Evolutionary conservation across 2,797 vertebrate genomes (phyloP).

Genomic region (Buceros bicornis): DNA sequence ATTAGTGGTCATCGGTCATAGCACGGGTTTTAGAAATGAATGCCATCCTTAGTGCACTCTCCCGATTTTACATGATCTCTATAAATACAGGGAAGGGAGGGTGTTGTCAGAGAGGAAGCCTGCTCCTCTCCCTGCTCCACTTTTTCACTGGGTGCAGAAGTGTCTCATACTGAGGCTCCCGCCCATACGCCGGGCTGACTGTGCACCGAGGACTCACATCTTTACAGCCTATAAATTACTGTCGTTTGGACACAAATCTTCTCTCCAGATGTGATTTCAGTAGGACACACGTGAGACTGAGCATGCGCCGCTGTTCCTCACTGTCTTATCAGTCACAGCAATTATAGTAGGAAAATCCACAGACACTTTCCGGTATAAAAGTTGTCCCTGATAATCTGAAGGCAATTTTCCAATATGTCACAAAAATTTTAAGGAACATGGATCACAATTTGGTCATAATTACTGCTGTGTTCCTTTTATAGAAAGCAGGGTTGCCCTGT

Average conservation of each 20-base stretch:
- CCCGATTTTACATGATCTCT: not conserved
- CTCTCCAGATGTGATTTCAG: not conserved
- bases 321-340: not conserved
- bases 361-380: not conserved
- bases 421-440: constrained; percentile 12
- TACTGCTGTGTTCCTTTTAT: not conserved
- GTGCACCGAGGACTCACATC: not conserved
- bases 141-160: not conserved
- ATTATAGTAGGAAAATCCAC: not conserved
- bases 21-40: not conserved
- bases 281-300: not conserved
- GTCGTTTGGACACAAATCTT: not conserved
- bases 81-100: not conserved
- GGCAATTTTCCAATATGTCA: not conserved
- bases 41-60: not conserved
- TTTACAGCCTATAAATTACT: constrained; percentile 19
- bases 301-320: not conserved
- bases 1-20: not conserved
- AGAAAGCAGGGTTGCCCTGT: not conserved
- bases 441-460: not conserved
- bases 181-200: not conserved
- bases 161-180: not conserved
- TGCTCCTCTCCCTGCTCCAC: not conserved
- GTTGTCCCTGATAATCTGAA: not conserved
- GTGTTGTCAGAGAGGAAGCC: not conserved